These are phyloP conservation scores for Paguma larvata DNA, from an alignment of 2,797 vertebrate genomes.

Conservation along the genomic window DNA sequence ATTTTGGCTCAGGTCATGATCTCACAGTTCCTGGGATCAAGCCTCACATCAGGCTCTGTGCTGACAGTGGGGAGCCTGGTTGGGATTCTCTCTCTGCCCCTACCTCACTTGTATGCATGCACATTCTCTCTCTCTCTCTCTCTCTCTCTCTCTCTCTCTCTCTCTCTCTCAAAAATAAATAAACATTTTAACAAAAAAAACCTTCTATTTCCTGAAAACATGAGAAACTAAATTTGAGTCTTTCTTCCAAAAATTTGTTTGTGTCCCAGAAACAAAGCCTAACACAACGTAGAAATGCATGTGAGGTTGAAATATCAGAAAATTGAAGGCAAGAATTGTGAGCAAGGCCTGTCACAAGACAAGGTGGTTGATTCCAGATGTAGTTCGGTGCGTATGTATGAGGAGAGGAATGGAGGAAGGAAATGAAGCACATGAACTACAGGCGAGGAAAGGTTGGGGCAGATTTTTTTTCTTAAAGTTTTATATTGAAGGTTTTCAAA, in stretches of 20 bases:
- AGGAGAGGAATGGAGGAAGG: neutral
- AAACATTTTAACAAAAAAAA: neutral
- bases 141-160: too few species aligned
- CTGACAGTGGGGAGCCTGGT: too few species aligned
- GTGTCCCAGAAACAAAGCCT: neutral
- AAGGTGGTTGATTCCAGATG: neutral
- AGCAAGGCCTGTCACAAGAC: neutral
- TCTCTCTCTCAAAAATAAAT: too few species aligned
- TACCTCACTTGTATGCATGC: too few species aligned
- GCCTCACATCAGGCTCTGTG: too few species aligned
- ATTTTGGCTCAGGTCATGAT: too few species aligned
- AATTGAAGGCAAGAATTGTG: neutral
- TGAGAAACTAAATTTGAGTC: neutral
- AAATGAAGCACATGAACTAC: neutral
- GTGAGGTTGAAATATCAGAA: neutral
- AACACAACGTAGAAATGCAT: neutral
- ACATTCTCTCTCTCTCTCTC: too few species aligned
- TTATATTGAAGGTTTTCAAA: neutral
- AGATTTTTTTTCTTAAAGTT: neutral
- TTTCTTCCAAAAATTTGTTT: neutral
- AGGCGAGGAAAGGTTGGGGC: neutral
- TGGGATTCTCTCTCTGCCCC: too few species aligned
- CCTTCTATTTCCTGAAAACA: neutral
- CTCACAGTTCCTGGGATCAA: too few species aligned
- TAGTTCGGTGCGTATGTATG: neutral